Conservation (phyloP, 1,140 invertebrate species). For the Lucilia cuprina region DNA sequence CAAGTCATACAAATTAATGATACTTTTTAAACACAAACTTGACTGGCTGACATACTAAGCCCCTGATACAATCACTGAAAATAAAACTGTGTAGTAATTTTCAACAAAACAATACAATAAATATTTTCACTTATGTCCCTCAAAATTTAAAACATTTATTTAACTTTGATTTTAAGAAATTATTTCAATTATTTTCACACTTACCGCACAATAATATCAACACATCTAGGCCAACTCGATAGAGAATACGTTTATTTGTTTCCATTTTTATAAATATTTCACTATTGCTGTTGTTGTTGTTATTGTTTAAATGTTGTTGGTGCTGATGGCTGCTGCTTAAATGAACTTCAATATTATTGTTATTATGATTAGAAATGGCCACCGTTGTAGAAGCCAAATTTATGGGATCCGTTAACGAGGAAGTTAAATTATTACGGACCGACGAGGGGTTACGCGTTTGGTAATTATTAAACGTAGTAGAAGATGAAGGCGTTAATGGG, state of each 20-base stretch:
- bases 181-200: conserved; percentile 36
- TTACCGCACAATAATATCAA: conserved; percentile 57
- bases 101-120: no score
- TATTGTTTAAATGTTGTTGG: not conserved
- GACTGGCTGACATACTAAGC: no score
- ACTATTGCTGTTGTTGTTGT: not conserved
- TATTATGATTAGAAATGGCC: conserved; percentile 36
- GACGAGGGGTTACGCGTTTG: not conserved
- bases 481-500: conserved; percentile 28
- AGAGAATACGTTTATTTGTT: conserved; percentile 57
- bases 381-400: conserved; percentile 24
- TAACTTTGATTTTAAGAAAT: not conserved
- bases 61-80: no score
- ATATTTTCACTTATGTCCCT: not conserved
- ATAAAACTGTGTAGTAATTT: no score
- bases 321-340: not conserved
- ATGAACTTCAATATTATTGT: conserved; percentile 45
- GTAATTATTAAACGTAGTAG: conserved; percentile 20
- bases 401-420: conserved; percentile 6
- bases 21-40: no score
- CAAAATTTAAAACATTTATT: not conserved
- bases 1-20: no score
- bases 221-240: conserved; percentile 53
- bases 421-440: conserved; percentile 9
- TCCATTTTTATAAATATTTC: conserved; percentile 48